Conservation (phyloP, 2,797 vertebrate genomes). For the Acipenser oxyrinchus region DNA sequence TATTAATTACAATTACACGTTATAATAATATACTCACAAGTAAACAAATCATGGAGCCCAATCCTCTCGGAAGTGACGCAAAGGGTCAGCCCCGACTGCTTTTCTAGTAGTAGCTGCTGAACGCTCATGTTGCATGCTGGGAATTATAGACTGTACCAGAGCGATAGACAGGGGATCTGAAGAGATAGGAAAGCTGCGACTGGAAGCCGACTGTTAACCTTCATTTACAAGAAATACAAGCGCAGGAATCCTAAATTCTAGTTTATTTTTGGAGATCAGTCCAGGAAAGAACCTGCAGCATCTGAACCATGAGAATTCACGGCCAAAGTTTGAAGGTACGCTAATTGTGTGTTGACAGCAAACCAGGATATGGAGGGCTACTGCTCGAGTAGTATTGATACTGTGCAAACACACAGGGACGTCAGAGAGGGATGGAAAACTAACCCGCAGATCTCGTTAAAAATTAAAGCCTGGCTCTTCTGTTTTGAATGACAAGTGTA, state of each 20-base stretch:
- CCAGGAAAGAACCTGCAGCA: constrained; percentile 15
- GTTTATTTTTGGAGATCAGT: constrained; percentile 4
- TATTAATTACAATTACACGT: no score
- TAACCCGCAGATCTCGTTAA: not conserved
- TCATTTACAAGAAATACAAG: constrained; percentile 12
- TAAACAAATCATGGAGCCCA: no score
- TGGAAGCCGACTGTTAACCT: constrained; percentile 29
- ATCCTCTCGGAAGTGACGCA: constrained; percentile 15
- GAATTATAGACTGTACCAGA: constrained; percentile 16
- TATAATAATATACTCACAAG: no score
- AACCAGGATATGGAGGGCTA: constrained; percentile 5
- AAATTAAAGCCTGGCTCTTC: not conserved
- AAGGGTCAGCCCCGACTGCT: not conserved
- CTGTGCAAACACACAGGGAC: not conserved
- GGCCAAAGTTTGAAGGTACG: constrained; percentile 37
- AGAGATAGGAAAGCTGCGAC: constrained; percentile 22
- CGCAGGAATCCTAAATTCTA: constrained; percentile 10
- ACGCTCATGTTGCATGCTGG: constrained; percentile 49
- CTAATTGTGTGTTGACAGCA: not conserved
- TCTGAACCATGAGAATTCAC: constrained; percentile 38
- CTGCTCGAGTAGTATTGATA: not conserved
- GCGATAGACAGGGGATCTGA: constrained; percentile 20
- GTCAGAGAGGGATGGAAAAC: not conserved
- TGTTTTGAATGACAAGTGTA: not conserved
- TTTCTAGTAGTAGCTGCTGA: not conserved